Conservation (phyloP, 1,140 invertebrate species). For the Drosophila albomicans region DNA sequence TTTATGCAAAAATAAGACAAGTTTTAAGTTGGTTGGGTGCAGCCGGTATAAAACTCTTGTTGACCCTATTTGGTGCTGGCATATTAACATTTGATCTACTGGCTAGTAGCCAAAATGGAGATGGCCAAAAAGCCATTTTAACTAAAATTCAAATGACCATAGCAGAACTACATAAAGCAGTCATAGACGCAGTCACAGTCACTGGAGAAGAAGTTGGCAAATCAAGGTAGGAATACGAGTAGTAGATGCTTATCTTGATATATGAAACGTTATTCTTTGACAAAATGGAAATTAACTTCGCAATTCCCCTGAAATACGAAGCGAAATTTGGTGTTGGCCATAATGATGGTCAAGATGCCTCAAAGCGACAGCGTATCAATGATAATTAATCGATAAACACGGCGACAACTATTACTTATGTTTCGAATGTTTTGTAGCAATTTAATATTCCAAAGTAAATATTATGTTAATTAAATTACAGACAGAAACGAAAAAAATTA, state of each 20-base stretch:
- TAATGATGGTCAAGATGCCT: constrained; percentile 30
- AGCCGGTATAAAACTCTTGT: constrained; percentile 38
- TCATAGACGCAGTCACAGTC: constrained; percentile 28
- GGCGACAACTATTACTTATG: constrained; percentile 8
- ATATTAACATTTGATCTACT: constrained; percentile 60
- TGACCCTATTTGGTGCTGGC: constrained; percentile 64
- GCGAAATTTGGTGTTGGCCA: constrained; percentile 28
- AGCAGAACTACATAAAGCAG: constrained; percentile 25
- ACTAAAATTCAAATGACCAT: constrained; percentile 39
- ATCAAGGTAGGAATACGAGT: constrained; percentile 21
- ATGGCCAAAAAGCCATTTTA: constrained; percentile 60
- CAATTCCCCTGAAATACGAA: constrained; percentile 26
- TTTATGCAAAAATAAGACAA: constrained; percentile 42
- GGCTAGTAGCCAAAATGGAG: constrained; percentile 42
- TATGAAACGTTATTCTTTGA: constrained; percentile 56
- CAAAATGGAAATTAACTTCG: constrained; percentile 61
- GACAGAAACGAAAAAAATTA: neutral
- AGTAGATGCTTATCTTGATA: constrained; percentile 59
- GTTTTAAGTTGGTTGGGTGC: constrained; percentile 25
- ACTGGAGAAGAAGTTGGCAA: constrained; percentile 6
- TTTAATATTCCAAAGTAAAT: neutral
- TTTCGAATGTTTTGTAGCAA: neutral
- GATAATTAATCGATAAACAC: constrained; percentile 3
- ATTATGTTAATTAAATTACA: constrained; percentile 6
- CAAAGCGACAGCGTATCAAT: constrained; percentile 29